Evolutionary conservation across 2,797 vertebrate genomes (phyloP), one percentile per base, ranked within the genome.

Genomic region (Rhynchotus rufescens): DNA sequence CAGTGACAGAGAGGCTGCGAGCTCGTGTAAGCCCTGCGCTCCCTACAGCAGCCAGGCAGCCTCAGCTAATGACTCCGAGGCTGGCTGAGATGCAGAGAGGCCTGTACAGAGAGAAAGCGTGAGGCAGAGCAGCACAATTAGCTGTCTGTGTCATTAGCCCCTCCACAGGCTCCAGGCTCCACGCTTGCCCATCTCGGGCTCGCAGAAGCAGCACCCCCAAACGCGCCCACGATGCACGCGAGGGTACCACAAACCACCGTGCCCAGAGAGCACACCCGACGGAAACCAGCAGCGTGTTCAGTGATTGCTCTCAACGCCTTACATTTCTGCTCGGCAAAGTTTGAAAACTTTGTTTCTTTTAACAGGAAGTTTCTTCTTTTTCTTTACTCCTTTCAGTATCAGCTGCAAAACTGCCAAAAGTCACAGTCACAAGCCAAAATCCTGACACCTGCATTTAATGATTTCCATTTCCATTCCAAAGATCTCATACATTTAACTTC

Each of bases 21-120:
- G 92, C 84, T 5, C 79, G 66, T 66, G 65, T 65, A 80, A 96
- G 83, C 91, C 90, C 84, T 62, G 84, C 93, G 73, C 92, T 89
- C 32, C 87, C 92, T 95, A 61, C 91, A 93, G 92, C 94, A 93
- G 40, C 40, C 40, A 40, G 95, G 91, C 86, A 96, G 90, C 49
- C 49, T 82, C 93, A 90, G 73, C 94, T 97, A 95, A 94, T 86
- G 94, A 95, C 79, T 94, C 80, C 62, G 75, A 91, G 77, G 77
- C 72, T 89, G 80, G 84, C 54, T 60, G 72, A 90, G 74, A 76
- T 19, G 71, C 21, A 77, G 26, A 67, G 62, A 68, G 38, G 61
- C 56, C 81, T 20, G 21, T 21, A 52, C n/a, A 38, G 45, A 78
- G 69, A 74, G 65, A 64, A 20, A 56, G 28, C 65, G 22, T 47